Percentiles rank a stretch among this genome's conserved stretches.
These are phyloP conservation scores for Epinephelus moara DNA, from an alignment of 2,113 vertebrate species.

Conservation along the genomic window DNA sequence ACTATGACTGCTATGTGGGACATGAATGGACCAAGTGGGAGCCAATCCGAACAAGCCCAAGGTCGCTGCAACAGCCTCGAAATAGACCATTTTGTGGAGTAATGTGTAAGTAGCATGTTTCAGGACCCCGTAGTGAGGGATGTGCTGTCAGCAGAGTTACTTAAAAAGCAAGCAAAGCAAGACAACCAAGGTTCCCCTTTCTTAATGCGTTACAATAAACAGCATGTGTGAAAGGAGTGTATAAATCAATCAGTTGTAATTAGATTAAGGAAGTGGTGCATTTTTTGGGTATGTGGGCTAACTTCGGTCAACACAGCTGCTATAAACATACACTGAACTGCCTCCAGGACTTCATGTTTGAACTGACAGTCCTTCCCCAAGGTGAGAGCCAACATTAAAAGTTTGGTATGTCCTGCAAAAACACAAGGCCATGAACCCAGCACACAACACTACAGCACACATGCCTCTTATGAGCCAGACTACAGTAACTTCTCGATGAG, in stretches of 20 bases:
- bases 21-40: slow-evolving; percentile 69
- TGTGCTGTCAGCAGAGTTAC: neutral
- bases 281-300: neutral
- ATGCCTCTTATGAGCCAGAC: neutral
- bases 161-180: too few relatives aligned
- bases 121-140: neutral
- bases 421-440: neutral
- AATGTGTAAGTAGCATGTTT: slow-evolving; percentile 42
- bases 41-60: slow-evolving; percentile 69
- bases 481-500: neutral
- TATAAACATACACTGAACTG: neutral
- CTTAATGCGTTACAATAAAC: neutral
- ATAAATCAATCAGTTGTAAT: slow-evolving; percentile 16
- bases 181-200: neutral
- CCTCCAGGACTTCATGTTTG: neutral
- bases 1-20: slow-evolving; percentile 41
- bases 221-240: neutral
- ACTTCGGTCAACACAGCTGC: slow-evolving; percentile 7
- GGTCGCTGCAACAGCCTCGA: slow-evolving; percentile 57
- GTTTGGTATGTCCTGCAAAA: neutral
- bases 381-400: neutral
- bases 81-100: slow-evolving; percentile 63
- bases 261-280: neutral
- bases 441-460: neutral
- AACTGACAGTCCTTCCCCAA: neutral